Evolutionary conservation across 1,140 invertebrate genomes (phyloP), one percentile per base, ranked within the genome.

Genomic region (Lepeophtheirus salmonis): DNA sequence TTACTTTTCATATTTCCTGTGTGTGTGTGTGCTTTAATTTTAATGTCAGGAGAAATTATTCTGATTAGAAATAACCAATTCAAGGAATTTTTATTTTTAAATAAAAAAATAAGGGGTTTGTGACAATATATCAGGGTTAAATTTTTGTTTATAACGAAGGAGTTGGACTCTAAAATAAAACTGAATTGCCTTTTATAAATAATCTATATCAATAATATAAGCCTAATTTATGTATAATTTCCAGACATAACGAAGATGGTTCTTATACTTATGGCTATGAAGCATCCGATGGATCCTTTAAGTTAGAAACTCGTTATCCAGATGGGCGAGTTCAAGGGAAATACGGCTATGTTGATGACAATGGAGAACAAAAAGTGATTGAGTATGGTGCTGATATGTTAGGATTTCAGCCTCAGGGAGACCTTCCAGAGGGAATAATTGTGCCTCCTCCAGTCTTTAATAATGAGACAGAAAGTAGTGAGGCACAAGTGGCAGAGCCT

Each of bases 231-330:
- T n/a, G n/a, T n/a, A n/a, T n/a, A n/a, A n/a, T 61, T 56, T 61
- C 17, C 24, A 61, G 59, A 20, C 59, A 61, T 0, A 87, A 87
- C 66, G 80, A 84, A 41, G 85, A 89, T 69, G 84, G 84, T 18
- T 83, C 83, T 0, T 88, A 86, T 66, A 86, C 84, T 0, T 85
- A 83, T 62, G 85, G 84, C 0, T 87, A 84, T 66, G 85, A 87
- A 72, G 83, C 83, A 2, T 83, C 80, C 53, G 84, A 86, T 70
- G 84, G 84, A 17, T 83, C 82, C 12, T 69, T 84, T 69, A 86
- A 86, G 72, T 83, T 86, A 60, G 85, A 88, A 71, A 87, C 83
- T 64, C 73, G 84, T 60, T 83, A 84, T 67, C 79, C 83, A 21
- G 71, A 80, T 63, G 86, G 86, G 18, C 83, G 85, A 67, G 83